These are phyloP conservation scores for Apistogramma diplotaenia DNA, from an alignment of 2,113 vertebrate genomes.

Conservation along the genomic window DNA sequence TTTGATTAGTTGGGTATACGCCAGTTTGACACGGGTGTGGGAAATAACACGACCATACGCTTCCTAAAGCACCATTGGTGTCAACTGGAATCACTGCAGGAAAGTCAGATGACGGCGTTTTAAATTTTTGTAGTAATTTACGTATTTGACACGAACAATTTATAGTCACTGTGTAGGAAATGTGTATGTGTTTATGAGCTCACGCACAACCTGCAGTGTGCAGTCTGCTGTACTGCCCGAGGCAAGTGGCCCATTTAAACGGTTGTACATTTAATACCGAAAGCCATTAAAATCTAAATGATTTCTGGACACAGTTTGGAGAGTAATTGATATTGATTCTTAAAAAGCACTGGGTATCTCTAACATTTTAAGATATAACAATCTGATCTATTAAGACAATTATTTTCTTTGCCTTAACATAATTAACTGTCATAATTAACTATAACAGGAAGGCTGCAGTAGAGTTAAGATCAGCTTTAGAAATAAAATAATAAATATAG, in stretches of 20 bases:
- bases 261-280: not conserved
- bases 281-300: not conserved
- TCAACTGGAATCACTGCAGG: not conserved
- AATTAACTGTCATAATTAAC: not conserved
- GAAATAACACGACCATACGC: not conserved
- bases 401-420: not conserved
- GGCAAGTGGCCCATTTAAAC: not conserved
- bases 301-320: not conserved
- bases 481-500: not conserved
- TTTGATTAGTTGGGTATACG: not conserved
- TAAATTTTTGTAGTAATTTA: not conserved
- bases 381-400: not conserved
- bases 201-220: not conserved
- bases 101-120: not conserved
- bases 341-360: not conserved
- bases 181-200: not conserved
- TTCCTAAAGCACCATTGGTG: not conserved
- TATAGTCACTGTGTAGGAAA: not conserved
- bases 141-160: not conserved
- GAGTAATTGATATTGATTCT: not conserved
- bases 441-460: not conserved
- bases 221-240: not conserved
- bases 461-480: not conserved
- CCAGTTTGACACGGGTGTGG: not conserved
- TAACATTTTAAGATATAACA: not conserved